Evolutionary conservation across 2,113 vertebrate species (phyloP).

Genomic region (Cervus canadensis): DNA sequence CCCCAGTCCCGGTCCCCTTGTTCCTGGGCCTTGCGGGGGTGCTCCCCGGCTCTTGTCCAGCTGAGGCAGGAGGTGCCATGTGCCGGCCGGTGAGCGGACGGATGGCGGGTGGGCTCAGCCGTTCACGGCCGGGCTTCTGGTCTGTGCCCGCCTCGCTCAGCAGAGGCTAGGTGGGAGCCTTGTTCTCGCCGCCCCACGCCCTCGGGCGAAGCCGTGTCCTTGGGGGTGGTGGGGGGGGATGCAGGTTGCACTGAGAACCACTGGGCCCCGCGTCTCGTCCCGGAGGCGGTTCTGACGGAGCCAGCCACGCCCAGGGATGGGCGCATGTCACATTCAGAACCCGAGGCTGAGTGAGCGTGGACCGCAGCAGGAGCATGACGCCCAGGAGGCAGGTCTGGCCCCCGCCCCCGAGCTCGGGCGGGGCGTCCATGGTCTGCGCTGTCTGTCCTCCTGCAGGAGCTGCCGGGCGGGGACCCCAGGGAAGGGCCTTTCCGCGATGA

Average conservation of each 20-base stretch:
- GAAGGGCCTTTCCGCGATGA: conserved; percentile 80
- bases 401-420: conserved; percentile 51
- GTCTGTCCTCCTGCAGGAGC: conserved; percentile 73
- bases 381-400: conserved; percentile 70
- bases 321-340: conserved; percentile 59
- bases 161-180: no score
- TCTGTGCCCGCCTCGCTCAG: neutral
- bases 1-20: neutral
- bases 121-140: neutral
- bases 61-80: neutral
- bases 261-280: neutral
- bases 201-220: neutral
- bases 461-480: conserved; percentile 77
- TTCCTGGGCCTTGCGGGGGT: fast-evolving
- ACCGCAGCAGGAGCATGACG: conserved; percentile 73
- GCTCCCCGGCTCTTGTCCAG: no score
- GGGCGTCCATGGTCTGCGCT: conserved; percentile 71
- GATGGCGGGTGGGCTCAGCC: neutral
- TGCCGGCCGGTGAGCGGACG: neutral
- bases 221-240: no score
- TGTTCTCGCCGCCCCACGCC: neutral
- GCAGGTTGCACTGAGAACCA: neutral
- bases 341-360: conserved; percentile 60
- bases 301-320: neutral
- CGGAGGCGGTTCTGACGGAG: fast-evolving